Conservation (phyloP, 2,797 vertebrate species). For the Syncerus caffer region DNA sequence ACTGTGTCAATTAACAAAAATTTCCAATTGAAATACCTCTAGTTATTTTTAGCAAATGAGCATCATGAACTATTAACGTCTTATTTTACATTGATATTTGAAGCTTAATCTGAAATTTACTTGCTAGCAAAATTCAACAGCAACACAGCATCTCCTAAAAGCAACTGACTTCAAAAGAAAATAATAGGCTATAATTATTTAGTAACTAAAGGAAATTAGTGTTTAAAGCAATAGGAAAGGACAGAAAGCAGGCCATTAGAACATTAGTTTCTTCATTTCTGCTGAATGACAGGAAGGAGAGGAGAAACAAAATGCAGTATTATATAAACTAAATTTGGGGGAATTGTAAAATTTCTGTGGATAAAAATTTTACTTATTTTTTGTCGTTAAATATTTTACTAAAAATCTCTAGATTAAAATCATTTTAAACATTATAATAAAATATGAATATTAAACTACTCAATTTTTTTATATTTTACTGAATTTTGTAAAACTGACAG, state of each 20-base stretch:
- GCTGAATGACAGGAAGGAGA: background rate
- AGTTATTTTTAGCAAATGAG: constrained; percentile 51
- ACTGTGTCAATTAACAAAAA: constrained; percentile 60
- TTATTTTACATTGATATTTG: constrained; percentile 42
- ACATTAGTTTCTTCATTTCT: constrained; percentile 46
- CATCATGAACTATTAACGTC: constrained; percentile 44
- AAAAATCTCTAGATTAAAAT: background rate
- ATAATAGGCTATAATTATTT: background rate
- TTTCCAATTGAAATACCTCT: background rate
- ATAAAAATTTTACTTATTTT: background rate
- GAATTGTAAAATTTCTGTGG: background rate
- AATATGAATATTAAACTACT: background rate
- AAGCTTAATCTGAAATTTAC: constrained; percentile 54
- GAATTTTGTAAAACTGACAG: background rate
- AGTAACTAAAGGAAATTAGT: constrained; percentile 44
- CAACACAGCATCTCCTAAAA: constrained; percentile 60
- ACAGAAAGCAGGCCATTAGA: constrained; percentile 54
- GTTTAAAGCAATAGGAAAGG: constrained; percentile 48
- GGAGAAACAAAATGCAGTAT: background rate
- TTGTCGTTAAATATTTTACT: constrained; percentile 27
- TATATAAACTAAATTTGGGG: background rate
- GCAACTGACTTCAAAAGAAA: constrained; percentile 22
- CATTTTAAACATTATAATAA: background rate
- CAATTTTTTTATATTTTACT: background rate
- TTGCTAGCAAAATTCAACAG: constrained; percentile 48